Conservation (phyloP, 2,888 invertebrate genomes). For the Sepioteuthis lessoniana region DNA sequence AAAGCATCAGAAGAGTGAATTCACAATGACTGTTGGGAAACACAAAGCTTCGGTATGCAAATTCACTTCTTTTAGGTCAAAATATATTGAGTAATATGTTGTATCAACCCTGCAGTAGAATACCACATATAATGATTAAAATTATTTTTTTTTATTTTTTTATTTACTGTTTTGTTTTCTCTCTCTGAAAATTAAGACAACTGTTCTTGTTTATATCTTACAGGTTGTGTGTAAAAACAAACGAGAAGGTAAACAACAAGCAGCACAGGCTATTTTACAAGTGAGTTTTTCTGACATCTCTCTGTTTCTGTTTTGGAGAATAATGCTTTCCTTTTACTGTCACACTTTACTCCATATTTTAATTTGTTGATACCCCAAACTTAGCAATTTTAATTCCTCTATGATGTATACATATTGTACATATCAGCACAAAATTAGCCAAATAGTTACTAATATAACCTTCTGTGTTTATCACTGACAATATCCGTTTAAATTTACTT, state of each 20-base stretch:
- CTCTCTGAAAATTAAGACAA: too few species aligned
- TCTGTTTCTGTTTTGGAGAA: background rate
- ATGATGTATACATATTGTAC: too few species aligned
- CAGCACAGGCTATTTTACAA: conserved; percentile 94
- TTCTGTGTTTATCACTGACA: too few species aligned
- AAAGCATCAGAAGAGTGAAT: conserved; percentile 92
- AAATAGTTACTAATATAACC: too few species aligned
- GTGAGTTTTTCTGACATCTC: conserved; percentile 74
- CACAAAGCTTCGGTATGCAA: conserved; percentile 82
- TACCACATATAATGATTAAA: too few species aligned
- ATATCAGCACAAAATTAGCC: too few species aligned
- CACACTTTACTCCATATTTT: background rate
- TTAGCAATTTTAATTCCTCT: too few species aligned
- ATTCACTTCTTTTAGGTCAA: background rate
- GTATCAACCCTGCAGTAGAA: too few species aligned
- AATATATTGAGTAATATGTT: background rate
- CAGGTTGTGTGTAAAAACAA: conserved; percentile 92
- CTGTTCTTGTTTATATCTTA: background rate
- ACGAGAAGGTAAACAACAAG: conserved; percentile 94
- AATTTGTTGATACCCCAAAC: too few species aligned
- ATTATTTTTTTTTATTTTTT: too few species aligned
- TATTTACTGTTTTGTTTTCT: too few species aligned
- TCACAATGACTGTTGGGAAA: conserved; percentile 94
- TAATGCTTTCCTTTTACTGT: background rate
- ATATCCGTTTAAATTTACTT: too few species aligned